phyloP scores from a whole-genome alignment of 2,888 invertebrate genomes.

The Xestoiulus laeticollis region DNA sequence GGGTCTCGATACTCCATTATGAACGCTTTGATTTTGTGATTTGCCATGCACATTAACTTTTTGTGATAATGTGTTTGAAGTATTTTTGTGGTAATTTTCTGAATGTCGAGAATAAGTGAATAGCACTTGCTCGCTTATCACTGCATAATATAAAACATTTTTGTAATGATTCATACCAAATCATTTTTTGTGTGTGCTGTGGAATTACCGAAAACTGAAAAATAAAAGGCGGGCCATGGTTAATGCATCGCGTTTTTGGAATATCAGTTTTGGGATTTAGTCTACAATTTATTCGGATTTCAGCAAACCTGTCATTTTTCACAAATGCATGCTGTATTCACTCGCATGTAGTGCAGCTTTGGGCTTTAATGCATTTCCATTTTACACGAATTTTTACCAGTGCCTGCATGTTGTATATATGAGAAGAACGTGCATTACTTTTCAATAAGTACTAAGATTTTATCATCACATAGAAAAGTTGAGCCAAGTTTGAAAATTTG shows the following conservation, averaged over 20 bases:
- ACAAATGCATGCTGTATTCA: background rate
- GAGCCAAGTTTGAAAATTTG: too few relatives aligned
- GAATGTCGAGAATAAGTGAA: background rate
- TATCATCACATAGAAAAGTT: background rate
- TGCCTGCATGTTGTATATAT: background rate
- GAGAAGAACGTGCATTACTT: background rate
- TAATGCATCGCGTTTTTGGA: background rate
- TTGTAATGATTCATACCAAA: background rate
- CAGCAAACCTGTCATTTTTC: background rate
- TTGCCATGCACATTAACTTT: background rate
- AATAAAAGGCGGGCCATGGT: background rate
- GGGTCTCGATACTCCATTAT: background rate
- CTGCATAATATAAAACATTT: background rate
- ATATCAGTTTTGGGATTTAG: conserved; percentile 1
- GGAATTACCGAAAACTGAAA: background rate
- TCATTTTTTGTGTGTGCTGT: background rate
- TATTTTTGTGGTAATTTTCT: background rate
- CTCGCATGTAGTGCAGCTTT: background rate
- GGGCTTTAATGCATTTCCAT: background rate
- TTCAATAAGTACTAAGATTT: background rate
- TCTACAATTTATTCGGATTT: background rate
- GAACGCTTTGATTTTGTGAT: background rate
- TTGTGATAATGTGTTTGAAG: background rate
- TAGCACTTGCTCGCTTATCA: background rate
- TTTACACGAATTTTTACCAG: too few relatives aligned